These are phyloP conservation scores for Cryptotis parvus DNA, from an alignment of 2,113 vertebrate genomes.

Conservation along the genomic window DNA sequence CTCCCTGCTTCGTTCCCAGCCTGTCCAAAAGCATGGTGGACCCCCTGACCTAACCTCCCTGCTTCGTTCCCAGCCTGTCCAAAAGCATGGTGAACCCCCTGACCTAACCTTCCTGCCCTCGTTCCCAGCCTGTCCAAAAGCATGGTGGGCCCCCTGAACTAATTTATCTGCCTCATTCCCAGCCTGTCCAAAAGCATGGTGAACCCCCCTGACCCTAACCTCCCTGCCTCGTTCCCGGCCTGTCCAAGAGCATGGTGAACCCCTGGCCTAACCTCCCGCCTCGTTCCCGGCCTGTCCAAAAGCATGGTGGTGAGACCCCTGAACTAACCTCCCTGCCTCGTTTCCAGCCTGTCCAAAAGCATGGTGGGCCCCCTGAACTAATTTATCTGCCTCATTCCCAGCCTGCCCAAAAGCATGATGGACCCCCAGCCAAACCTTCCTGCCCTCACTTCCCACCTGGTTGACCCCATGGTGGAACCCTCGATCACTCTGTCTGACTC, in stretches of 20 bases:
- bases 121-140: rapidly evolving
- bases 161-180: neutral
- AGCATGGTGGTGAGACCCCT: no score
- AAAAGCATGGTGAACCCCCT: neutral
- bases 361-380: conserved; percentile 52
- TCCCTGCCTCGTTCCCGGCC: neutral
- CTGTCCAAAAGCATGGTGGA: neutral
- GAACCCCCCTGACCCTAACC: neutral
- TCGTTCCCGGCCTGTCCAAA: neutral
- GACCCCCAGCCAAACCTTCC: rapidly evolving
- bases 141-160: neutral
- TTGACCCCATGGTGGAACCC: conserved; percentile 4
- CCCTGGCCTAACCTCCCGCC: neutral
- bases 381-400: conserved; percentile 57
- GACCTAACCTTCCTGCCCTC: neutral
- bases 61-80: neutral
- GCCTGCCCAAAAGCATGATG: neutral
- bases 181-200: neutral
- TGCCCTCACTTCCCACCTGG: neutral
- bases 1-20: neutral
- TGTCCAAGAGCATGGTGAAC: neutral
- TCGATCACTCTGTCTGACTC: conserved; percentile 71
- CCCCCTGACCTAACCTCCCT: rapidly evolving
- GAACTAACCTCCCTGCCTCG: no score
- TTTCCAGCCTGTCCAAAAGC: neutral